phyloP scores from a whole-genome alignment of 2,113 vertebrate species.

The Mesocricetus auratus region DNA sequence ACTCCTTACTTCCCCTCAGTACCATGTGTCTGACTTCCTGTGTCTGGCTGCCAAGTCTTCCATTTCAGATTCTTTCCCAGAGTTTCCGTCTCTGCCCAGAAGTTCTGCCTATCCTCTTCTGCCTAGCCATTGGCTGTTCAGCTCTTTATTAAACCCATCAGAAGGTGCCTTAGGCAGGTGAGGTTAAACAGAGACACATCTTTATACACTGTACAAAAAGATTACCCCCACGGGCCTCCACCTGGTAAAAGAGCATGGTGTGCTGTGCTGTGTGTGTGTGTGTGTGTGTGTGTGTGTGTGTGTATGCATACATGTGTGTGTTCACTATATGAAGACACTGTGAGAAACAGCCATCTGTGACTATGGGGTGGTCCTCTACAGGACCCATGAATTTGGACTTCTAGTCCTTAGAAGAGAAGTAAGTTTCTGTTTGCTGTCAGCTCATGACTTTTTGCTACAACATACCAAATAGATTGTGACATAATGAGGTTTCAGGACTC shows the following conservation, averaged over 20 bases:
- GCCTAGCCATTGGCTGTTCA: background rate
- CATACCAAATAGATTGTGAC: background rate
- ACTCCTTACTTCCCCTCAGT: background rate
- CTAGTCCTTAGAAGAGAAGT: background rate
- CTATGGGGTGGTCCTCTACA: background rate
- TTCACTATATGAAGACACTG: background rate
- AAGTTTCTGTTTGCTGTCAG: background rate
- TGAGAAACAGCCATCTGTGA: background rate
- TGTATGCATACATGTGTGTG: background rate
- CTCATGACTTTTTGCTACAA: background rate
- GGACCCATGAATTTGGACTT: background rate
- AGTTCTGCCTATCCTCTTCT: background rate
- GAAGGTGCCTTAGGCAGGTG: background rate
- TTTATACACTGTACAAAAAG: background rate
- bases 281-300: background rate
- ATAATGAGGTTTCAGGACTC: background rate
- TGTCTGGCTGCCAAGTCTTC: background rate
- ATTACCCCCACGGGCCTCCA: background rate
- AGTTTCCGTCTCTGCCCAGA: background rate
- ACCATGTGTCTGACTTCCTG: too few species aligned
- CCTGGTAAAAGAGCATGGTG: background rate
- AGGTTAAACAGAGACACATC: background rate
- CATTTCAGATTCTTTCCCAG: background rate
- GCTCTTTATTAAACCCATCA: background rate
- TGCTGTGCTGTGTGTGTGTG: background rate